Conservation (phyloP, 2,888 invertebrate genomes). For the Prosapia bicincta region DNA sequence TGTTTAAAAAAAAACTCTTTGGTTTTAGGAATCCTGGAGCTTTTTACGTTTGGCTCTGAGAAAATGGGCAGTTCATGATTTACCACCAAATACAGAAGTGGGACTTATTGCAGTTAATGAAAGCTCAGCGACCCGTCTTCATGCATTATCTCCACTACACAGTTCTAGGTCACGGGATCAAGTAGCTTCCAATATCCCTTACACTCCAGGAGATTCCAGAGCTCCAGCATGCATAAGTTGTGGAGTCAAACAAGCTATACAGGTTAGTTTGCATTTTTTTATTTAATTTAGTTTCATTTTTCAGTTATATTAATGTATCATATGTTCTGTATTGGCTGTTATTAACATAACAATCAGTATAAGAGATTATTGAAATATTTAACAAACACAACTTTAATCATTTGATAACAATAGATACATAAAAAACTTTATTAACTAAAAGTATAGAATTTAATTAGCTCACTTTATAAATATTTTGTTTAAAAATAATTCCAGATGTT, state of each 20-base stretch:
- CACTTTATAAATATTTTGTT: too few relatives aligned
- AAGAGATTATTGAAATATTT: too few relatives aligned
- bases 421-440: too few relatives aligned
- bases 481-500: constrained; percentile 46
- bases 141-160: constrained; percentile 44
- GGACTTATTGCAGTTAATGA: constrained; percentile 52
- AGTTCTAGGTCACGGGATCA: constrained; percentile 46
- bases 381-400: too few relatives aligned
- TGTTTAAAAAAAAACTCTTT: background rate
- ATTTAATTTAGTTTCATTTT: background rate
- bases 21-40: constrained; percentile 54
- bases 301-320: too few relatives aligned
- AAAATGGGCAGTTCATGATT: constrained; percentile 56
- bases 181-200: constrained; percentile 51
- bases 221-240: constrained; percentile 51
- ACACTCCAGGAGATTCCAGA: constrained; percentile 51
- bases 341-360: background rate
- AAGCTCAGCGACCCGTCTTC: constrained; percentile 43
- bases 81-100: constrained; percentile 52
- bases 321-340: background rate
- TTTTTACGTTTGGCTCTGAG: constrained; percentile 56
- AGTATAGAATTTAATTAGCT: too few relatives aligned
- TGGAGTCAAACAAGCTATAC: constrained; percentile 45
- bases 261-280: constrained; percentile 33
- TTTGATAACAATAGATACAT: too few relatives aligned